Evolutionary conservation across 2,888 invertebrate genomes (phyloP).

Genomic region (Clanis bilineata): DNA sequence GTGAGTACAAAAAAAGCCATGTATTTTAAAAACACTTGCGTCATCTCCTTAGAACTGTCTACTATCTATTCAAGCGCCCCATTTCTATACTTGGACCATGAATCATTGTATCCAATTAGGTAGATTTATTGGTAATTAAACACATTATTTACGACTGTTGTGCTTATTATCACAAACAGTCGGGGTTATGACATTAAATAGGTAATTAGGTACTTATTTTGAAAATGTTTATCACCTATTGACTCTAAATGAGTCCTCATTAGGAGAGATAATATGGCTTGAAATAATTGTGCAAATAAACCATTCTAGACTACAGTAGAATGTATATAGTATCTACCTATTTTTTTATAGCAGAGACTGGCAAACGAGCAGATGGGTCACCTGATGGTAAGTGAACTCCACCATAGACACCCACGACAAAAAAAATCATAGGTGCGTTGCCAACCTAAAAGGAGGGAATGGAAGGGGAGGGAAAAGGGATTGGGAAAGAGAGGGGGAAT

Average conservation of each 20-base stretch:
- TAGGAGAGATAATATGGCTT: background rate
- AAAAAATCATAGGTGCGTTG: too few relatives aligned
- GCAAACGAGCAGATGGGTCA: too few relatives aligned
- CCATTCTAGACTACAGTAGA: background rate
- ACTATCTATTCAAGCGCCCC: background rate
- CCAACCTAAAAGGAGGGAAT: too few relatives aligned
- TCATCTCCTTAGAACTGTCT: background rate
- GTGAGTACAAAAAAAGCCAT: background rate
- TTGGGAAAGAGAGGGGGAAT: too few relatives aligned
- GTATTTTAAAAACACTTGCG: background rate
- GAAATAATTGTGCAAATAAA: background rate
- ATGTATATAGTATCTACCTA: too few relatives aligned
- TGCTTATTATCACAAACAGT: background rate
- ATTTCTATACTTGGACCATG: background rate
- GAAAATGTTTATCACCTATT: background rate
- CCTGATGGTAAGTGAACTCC: too few relatives aligned
- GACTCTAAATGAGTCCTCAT: background rate
- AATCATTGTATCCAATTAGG: background rate
- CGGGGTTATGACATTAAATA: background rate
- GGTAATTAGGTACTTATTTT: background rate
- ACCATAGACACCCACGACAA: too few relatives aligned
- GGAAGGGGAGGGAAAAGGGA: too few relatives aligned
- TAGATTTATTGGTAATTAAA: background rate
- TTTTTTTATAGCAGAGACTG: too few relatives aligned
- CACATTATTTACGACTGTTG: conserved; percentile 4